Conservation (phyloP, 2,113 vertebrate genomes). For the Lamprotornis superbus region DNA sequence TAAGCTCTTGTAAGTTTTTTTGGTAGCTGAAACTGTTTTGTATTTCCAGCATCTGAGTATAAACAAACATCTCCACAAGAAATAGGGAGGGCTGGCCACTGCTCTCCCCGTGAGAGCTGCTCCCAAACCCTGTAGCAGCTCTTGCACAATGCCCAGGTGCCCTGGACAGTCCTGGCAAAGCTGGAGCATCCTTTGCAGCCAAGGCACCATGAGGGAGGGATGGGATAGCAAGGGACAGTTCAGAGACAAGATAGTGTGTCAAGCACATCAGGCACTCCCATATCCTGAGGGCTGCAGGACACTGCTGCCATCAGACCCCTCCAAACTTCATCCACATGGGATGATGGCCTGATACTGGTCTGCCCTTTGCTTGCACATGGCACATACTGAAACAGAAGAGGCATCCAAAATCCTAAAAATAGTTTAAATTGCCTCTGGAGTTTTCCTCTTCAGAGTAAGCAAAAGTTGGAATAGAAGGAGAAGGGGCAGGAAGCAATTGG, state of each 20-base stretch:
- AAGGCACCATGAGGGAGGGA: background rate
- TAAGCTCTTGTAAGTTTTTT: background rate
- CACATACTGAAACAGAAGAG: background rate
- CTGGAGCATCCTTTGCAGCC: background rate
- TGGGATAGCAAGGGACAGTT: accelerated
- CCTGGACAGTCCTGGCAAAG: background rate
- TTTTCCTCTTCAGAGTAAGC: background rate
- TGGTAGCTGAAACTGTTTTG: background rate
- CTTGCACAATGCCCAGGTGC: accelerated
- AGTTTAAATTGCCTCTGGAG: background rate
- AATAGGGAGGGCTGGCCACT: background rate
- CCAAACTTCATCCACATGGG: accelerated
- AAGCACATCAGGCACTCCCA: too few species aligned
- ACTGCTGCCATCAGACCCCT: accelerated
- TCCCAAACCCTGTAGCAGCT: background rate
- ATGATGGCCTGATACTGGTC: background rate
- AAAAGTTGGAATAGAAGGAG: background rate
- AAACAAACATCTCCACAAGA: background rate
- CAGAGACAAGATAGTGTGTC: background rate
- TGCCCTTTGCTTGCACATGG: background rate
- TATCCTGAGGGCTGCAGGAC: background rate
- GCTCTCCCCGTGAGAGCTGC: background rate
- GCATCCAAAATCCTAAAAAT: background rate
- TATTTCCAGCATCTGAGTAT: background rate
- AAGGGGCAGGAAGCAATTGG: background rate